Conservation (phyloP, 2,113 vertebrate species). For the Condylura cristata region DNA sequence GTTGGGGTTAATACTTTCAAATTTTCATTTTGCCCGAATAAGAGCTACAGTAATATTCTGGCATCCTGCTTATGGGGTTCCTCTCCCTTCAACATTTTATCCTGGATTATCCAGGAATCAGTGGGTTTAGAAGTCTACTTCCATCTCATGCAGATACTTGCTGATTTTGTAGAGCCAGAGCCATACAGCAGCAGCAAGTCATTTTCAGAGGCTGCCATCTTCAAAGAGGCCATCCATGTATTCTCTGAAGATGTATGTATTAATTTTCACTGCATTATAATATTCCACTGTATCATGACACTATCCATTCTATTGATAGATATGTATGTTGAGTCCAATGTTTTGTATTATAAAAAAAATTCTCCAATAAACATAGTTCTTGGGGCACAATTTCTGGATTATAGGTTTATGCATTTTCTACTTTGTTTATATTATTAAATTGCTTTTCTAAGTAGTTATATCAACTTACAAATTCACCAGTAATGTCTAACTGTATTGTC, state of each 20-base stretch:
- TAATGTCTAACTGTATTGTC: not conserved
- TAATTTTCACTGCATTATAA: not conserved
- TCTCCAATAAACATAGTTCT: not conserved
- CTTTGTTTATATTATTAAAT: not conserved
- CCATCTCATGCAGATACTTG: slow-evolving; percentile 90
- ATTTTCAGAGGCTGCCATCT: slow-evolving; percentile 81
- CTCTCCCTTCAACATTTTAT: slow-evolving; percentile 88
- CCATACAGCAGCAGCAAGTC: slow-evolving; percentile 73
- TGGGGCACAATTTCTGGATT: not conserved
- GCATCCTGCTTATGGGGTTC: slow-evolving; percentile 86
- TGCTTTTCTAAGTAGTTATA: not conserved
- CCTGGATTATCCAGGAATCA: slow-evolving; percentile 85
- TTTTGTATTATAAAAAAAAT: not conserved
- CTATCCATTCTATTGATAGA: not conserved
- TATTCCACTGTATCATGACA: not conserved
- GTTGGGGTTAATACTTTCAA: slow-evolving; percentile 89
- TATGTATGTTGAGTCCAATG: not conserved
- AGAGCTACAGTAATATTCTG: slow-evolving; percentile 86
- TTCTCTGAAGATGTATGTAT: not conserved
- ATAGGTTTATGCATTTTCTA: not conserved
- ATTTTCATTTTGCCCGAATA: slow-evolving; percentile 95
- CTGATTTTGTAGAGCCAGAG: slow-evolving; percentile 89
- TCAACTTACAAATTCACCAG: not conserved
- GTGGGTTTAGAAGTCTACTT: slow-evolving; percentile 84
- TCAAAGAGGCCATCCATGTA: not conserved